Conservation (phyloP, 2,888 invertebrate genomes). For the Drosophila longiperda region DNA sequence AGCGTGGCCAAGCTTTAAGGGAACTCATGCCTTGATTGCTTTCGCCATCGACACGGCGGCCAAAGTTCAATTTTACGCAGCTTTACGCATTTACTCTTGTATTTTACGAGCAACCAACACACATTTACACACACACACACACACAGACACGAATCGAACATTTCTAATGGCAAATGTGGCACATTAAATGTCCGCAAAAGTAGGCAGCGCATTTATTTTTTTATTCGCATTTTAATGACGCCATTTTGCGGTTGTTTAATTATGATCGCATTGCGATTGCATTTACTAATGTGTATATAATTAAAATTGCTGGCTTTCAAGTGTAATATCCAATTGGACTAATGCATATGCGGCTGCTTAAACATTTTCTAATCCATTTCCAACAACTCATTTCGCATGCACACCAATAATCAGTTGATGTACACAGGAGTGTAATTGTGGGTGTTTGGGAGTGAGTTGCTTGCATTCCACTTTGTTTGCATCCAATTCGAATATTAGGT, state of each 20-base stretch:
- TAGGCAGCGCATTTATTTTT: conserved; percentile 57
- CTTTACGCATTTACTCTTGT: conserved; percentile 65
- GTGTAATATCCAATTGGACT: conserved; percentile 21
- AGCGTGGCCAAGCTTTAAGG: conserved; percentile 68
- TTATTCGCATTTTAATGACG: conserved; percentile 33
- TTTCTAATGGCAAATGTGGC: conserved; percentile 48
- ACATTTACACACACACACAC: conserved; percentile 4
- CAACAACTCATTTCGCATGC: conserved; percentile 13
- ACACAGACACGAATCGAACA: conserved; percentile 26
- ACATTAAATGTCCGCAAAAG: conserved; percentile 63
- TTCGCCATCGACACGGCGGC: conserved; percentile 23
- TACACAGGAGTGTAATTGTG: background rate
- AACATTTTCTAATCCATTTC: conserved; percentile 25
- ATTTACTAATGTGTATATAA: conserved; percentile 19
- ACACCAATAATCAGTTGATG: conserved; percentile 43
- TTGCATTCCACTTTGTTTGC: conserved; percentile 25
- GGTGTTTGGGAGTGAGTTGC: background rate
- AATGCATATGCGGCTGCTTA: conserved; percentile 26
- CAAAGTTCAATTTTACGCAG: conserved; percentile 73
- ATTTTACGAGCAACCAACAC: conserved; percentile 59
- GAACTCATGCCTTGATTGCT: conserved; percentile 66
- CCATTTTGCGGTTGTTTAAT: conserved; percentile 53
- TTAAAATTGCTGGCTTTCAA: conserved; percentile 8
- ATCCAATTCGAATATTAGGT: conserved; percentile 44
- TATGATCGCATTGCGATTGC: conserved; percentile 42